These are phyloP conservation scores for Tetramorium simillimum DNA, from an alignment of 1,140 invertebrate species.

Conservation along the genomic window DNA sequence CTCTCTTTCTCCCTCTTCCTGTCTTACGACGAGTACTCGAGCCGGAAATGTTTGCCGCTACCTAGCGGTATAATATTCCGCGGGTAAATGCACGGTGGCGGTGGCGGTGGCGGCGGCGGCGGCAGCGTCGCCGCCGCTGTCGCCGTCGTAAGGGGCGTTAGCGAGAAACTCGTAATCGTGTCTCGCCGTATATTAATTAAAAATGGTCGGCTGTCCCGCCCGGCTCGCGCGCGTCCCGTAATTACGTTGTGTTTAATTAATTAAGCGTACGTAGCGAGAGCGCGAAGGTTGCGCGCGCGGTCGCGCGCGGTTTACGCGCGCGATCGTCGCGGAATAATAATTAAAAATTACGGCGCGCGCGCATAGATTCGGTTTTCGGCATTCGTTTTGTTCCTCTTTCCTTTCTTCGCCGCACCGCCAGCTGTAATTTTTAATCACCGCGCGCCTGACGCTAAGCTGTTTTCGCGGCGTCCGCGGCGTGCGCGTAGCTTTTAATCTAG, in stretches of 20 bases:
- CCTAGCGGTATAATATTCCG: constrained; percentile 18
- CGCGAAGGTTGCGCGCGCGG: constrained; percentile 1
- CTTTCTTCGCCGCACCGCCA: no score
- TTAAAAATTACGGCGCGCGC: constrained; percentile 29
- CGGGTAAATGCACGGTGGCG: neutral
- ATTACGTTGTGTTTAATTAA: constrained; percentile 58
- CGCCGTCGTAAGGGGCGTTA: constrained; percentile 25
- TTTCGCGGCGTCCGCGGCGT: neutral
- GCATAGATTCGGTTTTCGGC: constrained; percentile 23
- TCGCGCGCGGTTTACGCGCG: constrained; percentile 27
- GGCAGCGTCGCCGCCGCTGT: neutral
- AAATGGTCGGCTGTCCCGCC: constrained; percentile 23
- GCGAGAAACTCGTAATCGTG: constrained; percentile 38
- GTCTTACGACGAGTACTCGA: constrained; percentile 21
- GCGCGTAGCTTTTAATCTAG: constrained; percentile 32
- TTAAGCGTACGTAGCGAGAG: constrained; percentile 38
- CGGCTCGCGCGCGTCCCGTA: neutral
- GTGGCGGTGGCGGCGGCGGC: neutral
- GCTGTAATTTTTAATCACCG: constrained; percentile 51
- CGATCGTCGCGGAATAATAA: constrained; percentile 48
- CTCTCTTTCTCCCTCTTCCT: neutral
- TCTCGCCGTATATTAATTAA: constrained; percentile 52
- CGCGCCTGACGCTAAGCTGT: constrained; percentile 2
- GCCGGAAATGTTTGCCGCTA: constrained; percentile 14
- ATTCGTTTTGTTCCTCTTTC: constrained; percentile 24